A percentile compares a stretch with the other conserved stretches of the same genome.
phyloP scores from a whole-genome alignment of 2,113 vertebrate species.

The Neofelis nebulosa region DNA sequence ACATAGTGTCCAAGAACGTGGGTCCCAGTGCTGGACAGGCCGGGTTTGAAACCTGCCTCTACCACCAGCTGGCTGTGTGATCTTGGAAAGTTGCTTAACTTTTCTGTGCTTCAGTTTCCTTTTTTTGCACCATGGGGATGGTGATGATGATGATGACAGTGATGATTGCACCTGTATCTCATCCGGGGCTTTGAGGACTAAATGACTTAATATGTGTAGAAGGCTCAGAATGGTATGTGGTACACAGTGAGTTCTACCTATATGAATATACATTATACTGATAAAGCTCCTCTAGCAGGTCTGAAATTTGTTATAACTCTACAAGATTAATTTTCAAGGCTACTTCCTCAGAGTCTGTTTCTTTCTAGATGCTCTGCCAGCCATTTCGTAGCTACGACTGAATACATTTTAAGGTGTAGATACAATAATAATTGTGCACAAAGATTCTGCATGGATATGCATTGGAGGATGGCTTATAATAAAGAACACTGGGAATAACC shows the following conservation, averaged over 20 bases:
- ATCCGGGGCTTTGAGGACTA: background rate
- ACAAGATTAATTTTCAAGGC: background rate
- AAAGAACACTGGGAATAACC: background rate
- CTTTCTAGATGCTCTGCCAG: background rate
- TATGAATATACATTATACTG: background rate
- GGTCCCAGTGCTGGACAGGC: too few relatives aligned
- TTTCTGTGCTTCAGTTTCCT: background rate
- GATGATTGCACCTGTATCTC: background rate
- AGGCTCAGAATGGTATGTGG: background rate
- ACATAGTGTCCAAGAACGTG: background rate
- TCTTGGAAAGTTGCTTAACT: background rate
- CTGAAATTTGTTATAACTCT: background rate
- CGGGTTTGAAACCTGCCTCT: background rate
- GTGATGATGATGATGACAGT: background rate
- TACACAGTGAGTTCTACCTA: background rate
- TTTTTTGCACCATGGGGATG: background rate
- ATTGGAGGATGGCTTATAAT: background rate
- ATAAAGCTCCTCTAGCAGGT: background rate
- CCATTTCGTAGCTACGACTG: background rate
- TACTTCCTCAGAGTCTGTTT: background rate
- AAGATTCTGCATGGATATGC: background rate
- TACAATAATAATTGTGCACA: background rate
- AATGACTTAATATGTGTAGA: background rate
- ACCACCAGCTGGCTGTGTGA: background rate
- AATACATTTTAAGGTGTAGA: background rate